These are phyloP conservation scores for Enteromius viviparus DNA, from an alignment of 2,797 vertebrate genomes.

Conservation along the genomic window DNA sequence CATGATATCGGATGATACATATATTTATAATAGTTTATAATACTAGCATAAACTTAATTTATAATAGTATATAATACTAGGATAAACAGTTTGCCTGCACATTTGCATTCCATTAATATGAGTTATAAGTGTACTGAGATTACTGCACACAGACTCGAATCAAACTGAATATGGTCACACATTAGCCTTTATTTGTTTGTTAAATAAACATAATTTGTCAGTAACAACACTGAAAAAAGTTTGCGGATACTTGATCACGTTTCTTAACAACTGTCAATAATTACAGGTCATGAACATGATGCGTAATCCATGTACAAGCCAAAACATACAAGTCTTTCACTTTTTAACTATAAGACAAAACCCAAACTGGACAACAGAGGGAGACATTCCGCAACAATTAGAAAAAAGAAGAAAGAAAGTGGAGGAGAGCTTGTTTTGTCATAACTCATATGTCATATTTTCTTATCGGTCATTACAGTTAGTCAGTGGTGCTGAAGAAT, in stretches of 20 bases:
- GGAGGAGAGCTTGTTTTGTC: neutral
- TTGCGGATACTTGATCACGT: slow-evolving; percentile 1
- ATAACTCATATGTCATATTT: neutral
- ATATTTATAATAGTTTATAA: no score
- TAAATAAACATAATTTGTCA: slow-evolving; percentile 8
- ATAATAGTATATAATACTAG: neutral
- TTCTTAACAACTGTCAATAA: slow-evolving; percentile 29
- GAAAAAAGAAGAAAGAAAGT: neutral
- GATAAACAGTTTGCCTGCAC: neutral
- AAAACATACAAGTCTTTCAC: neutral
- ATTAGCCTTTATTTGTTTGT: slow-evolving; percentile 28
- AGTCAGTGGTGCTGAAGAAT: neutral
- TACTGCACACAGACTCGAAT: neutral
- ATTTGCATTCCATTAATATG: neutral
- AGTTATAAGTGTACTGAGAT: no score
- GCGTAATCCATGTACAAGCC: slow-evolving; percentile 17
- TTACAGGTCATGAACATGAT: slow-evolving; percentile 27
- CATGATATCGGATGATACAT: no score
- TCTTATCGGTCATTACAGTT: neutral
- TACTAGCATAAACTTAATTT: no score
- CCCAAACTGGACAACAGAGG: slow-evolving; percentile 36
- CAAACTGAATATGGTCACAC: neutral
- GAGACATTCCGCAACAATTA: slow-evolving; percentile 35
- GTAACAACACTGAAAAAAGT: slow-evolving; percentile 41
- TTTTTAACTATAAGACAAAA: neutral